Evolutionary conservation across 2,888 invertebrate genomes (phyloP), one percentile per base, ranked within the genome.

Genomic region (Cephus pulcher): DNA sequence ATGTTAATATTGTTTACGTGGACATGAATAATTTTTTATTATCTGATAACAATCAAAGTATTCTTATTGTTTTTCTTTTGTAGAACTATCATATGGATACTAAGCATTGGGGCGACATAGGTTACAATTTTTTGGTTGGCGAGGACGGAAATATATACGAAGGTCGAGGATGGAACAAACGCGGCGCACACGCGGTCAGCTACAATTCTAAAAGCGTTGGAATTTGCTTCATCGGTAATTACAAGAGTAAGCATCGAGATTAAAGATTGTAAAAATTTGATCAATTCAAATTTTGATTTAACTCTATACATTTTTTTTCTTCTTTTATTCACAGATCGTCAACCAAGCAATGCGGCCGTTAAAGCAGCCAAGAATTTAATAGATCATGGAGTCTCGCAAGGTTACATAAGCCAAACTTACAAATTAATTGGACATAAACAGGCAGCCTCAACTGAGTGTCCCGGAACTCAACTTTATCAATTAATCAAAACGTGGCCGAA

Each of bases 181-280:
- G 76, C 15, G 90, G 90, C 1, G 86, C 89, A 0, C 90, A 90
- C 78, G 79, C 89, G 0, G 11, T n/a, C 12, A 4, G 93, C 71
- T 95, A 94, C 87, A 96, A 96, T 86, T 89, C 89, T 12, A 93
- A 92, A 79, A 95, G 95, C 86, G 93, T 96, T 34, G 95, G 95
- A 30, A 94, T 96, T 34, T 95, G 95, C 33, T 94, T 95, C 84
- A 94, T 96, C 78, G 96, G 96, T 32, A 95, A 95, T 0, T 96
- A 95, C 81, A 93, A 93, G 6, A 79, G 90, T 83, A 92, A 89
- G 35, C 90, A 23, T 40, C 40, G 15, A 23, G 23, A 23, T 40
- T 40, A 2, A 91, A 6, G 23, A 40, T 40, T 1, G 23, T 15
- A 23, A 0, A 40, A 23, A 23, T 40, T 40, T 6, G 2, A 23